Evolutionary conservation across 2,888 invertebrate species (phyloP), one percentile per base, ranked within the genome.

Genomic region (Standfussiana lucernea): DNA sequence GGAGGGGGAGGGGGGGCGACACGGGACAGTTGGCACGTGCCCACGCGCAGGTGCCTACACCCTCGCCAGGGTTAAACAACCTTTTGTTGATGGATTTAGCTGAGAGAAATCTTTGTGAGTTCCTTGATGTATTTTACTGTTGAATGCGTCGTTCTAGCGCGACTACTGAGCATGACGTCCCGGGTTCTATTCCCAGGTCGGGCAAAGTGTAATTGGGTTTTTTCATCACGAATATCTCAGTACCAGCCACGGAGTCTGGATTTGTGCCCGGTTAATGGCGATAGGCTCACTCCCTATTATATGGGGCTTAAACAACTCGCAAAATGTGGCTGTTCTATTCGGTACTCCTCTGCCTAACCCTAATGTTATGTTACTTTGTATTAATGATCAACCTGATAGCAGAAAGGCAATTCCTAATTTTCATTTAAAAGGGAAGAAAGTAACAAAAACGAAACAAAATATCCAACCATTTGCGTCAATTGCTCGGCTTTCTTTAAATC

Each of bases 1-100:
- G 18, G 28, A 10, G 15, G 28, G 4, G 77, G 11, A 79, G 79
- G 79, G 77, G 79, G 89, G 88, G 89, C 82, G 91, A 91, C 84
- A 90, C 90, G 92, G 93, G 93, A 92, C 95, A 94, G 95, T 95
- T 95, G 95, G 95, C 95, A 93, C 96, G 96, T 95, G 95, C 96
- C 94, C 93, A 80, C 80, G 94, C 94, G 95, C 96, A 95, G 96
- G 95, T 95, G 96, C 92, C 91, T 89, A 85, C 86, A 87, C 88
- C 87, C 89, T 86, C 81, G 78, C 11, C 92, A 91, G 93, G 86
- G 86, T 79, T 56, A 1, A 6, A 4, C 79, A 93, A 93, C 92
- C 42, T n/a, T 77, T 40, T 73, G 37, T 37, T 73, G 35, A 50
- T 1, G n/a, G 42, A 7, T 78, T 80, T 82, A 47, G 75, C 75